Base-by-base conservation (phyloP, 2,888 invertebrate genomes). In the Electrophaes corylata region DNA sequence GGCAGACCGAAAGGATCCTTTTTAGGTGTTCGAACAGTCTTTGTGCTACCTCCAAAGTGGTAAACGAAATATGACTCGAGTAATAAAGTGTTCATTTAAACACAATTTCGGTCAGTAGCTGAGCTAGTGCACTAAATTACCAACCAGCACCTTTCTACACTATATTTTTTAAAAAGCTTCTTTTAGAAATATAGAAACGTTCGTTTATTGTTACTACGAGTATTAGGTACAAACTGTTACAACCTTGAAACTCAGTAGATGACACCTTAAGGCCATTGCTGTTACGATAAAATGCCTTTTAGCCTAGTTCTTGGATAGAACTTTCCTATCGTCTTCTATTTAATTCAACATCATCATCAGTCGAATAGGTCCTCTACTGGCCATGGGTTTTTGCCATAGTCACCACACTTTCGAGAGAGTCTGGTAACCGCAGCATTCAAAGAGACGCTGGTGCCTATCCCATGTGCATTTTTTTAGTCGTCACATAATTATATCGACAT, bases 1-100 rank as follows among this genome's bases (percentile, higher is more conserved):
- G 37, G 40, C 20, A 43, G 16, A 40, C 59, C 59, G 55, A 45
- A 26, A 2, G 41, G 16, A 46, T 41, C 53, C 48, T 49, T 45
- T 45, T 40, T 40, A 29, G 23, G 31, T 23, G 11, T 39, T 16
- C 16, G 12, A 6, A 19, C n/a, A 18, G n/a, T 37, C 3, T 4
- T 29, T 10, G 11, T 1, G 29, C 29, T 11, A 6, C 20, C 20
- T 6, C 0, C 33, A 20, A 18, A 33, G 12, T 20, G n/a, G 33
- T 33, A 18, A 8, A 18, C 2, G 10, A 10, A 29, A 29, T 29
- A 6, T 29, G 5, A 29, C 4, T 26, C 4, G 8, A 29, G 1
- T 2, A 8, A 23, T 23, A 23, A 23, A 23, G 4, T 4, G 1
- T 5, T 23, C 2, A 5, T 2, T 20, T 20, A 20, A 4, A 5